Conservation (phyloP, 2,888 invertebrate species). For the Drosophila silvestris region DNA sequence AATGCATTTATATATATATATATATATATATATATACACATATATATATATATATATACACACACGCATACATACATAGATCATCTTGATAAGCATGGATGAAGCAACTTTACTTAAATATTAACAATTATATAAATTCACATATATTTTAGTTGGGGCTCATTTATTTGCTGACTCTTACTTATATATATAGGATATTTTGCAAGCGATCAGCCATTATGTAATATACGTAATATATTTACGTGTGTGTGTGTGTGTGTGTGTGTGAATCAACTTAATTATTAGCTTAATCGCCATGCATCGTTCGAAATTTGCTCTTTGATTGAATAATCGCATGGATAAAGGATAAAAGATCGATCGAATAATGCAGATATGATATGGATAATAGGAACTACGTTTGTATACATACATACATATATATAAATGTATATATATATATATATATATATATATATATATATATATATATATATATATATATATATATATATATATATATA, state of each 20-base stretch:
- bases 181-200: background rate
- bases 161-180: background rate
- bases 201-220: background rate
- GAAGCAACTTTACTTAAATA: background rate
- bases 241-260: background rate
- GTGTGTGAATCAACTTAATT: background rate
- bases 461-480: background rate
- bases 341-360: background rate
- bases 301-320: background rate
- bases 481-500: background rate
- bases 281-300: background rate
- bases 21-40: background rate
- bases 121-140: background rate
- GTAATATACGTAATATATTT: background rate
- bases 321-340: background rate
- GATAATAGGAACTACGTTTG: background rate
- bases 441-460: background rate
- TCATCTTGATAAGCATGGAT: background rate
- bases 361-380: background rate
- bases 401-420: background rate
- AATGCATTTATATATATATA: background rate
- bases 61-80: background rate
- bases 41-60: background rate
- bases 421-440: background rate
- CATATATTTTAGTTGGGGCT: background rate